Evolutionary conservation across 2,113 vertebrate genomes (phyloP).

Genomic region (Triplophysa rosa): DNA sequence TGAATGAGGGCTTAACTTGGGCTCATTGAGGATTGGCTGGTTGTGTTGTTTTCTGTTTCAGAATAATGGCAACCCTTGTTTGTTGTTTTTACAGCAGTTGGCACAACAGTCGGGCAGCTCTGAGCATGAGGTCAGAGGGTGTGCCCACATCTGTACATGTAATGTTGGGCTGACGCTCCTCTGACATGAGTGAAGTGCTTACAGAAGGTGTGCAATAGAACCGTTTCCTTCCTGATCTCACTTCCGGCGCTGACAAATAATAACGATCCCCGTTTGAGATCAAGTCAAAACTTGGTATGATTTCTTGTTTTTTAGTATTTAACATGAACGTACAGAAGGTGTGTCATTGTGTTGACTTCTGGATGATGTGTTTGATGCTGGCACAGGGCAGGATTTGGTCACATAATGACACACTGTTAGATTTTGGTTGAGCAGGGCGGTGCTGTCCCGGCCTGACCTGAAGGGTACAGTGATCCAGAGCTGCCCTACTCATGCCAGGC

Average conservation of each 20-base stretch:
- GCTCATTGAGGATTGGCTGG: neutral
- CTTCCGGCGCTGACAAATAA: conserved; percentile 19
- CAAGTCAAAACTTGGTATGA: too few relatives aligned
- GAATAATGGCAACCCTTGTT: conserved; percentile 12
- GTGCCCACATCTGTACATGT: conserved; percentile 12
- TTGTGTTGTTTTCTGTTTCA: neutral
- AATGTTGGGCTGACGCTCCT: neutral
- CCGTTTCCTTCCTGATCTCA: conserved; percentile 31
- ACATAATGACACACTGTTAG: conserved; percentile 50
- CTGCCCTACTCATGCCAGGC: conserved; percentile 39
- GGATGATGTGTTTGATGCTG: conserved; percentile 16
- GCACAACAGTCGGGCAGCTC: conserved; percentile 31
- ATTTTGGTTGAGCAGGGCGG: conserved; percentile 52
- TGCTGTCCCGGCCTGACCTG: conserved; percentile 65
- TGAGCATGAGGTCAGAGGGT: conserved; percentile 47
- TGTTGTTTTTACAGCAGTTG: conserved; percentile 41
- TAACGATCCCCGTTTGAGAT: neutral
- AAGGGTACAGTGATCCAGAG: conserved; percentile 52
- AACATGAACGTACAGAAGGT: neutral
- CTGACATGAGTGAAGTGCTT: neutral
- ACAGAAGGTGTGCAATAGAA: conserved; percentile 24
- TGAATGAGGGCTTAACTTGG: neutral
- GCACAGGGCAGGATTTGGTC: conserved; percentile 15
- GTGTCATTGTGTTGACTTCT: neutral
- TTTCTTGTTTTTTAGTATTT: too few relatives aligned